Evolutionary conservation across 1,140 invertebrate species (phyloP).

Genomic region (Euura saliciscinereae): DNA sequence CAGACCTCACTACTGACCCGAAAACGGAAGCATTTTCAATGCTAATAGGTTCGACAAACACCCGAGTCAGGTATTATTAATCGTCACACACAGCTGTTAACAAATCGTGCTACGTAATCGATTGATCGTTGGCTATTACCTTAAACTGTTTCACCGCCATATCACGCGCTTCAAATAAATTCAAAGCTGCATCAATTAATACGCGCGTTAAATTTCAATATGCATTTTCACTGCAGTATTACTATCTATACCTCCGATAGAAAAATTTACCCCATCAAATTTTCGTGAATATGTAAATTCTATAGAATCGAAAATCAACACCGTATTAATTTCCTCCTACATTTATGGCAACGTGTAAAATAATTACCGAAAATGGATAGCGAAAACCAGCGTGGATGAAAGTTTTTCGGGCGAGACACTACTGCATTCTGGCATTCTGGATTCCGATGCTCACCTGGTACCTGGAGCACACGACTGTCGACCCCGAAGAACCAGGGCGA

Average conservation of each 20-base stretch:
- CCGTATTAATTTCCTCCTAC: background rate
- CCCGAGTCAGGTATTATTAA: too few species aligned
- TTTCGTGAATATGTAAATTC: background rate
- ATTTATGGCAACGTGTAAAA: too few species aligned
- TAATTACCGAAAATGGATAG: background rate
- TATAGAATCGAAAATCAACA: background rate
- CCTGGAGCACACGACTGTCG: slow-evolving; percentile 46
- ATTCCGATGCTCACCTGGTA: slow-evolving; percentile 37
- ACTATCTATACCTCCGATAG: background rate
- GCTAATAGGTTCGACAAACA: too few species aligned
- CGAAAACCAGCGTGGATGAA: slow-evolving; percentile 10
- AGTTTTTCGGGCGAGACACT: slow-evolving; percentile 1
- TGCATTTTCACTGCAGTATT: background rate
- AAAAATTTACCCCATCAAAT: background rate
- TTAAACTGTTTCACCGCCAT: too few species aligned
- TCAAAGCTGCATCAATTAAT: too few species aligned
- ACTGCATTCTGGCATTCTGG: slow-evolving; percentile 6
- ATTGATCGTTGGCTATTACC: too few species aligned
- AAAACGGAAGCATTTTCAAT: too few species aligned
- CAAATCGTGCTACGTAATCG: too few species aligned
- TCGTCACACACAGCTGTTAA: too few species aligned
- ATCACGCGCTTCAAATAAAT: too few species aligned
- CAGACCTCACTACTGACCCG: too few species aligned
- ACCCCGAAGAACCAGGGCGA: slow-evolving; percentile 30
- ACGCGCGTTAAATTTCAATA: too few species aligned